phyloP scores from a whole-genome alignment of 2,888 invertebrate genomes.

The Acheta domesticus region DNA sequence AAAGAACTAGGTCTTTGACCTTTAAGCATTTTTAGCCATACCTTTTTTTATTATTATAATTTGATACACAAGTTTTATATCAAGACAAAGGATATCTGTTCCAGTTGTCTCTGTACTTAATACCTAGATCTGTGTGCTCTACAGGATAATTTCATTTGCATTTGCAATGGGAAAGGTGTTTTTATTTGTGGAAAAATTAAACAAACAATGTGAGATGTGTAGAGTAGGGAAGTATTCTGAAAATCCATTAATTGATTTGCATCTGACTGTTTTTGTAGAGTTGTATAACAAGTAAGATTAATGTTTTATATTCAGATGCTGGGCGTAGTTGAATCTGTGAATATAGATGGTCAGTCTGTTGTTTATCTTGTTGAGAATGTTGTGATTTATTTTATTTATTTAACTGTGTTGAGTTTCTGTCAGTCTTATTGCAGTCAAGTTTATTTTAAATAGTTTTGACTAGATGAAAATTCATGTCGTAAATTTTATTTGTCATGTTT shows the following conservation, averaged over 20 bases:
- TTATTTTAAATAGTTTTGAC: background rate
- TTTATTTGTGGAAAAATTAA: too few relatives aligned
- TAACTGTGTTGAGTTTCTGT: background rate
- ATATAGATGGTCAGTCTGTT: background rate
- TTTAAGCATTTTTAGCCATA: background rate
- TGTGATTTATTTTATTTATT: conserved; percentile 18
- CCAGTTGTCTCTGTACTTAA: conserved; percentile 3
- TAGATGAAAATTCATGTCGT: background rate
- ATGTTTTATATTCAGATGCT: too few relatives aligned
- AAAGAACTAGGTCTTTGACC: background rate
- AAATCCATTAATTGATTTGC: too few relatives aligned
- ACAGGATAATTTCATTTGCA: background rate
- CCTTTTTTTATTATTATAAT: background rate
- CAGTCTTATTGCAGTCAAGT: background rate
- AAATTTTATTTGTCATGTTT: background rate
- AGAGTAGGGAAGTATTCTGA: too few relatives aligned
- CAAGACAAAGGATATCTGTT: background rate
- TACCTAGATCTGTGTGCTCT: background rate
- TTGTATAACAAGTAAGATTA: too few relatives aligned
- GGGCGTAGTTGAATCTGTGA: too few relatives aligned
- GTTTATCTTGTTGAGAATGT: background rate
- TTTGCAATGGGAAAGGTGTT: background rate
- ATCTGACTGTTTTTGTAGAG: too few relatives aligned
- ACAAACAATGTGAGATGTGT: too few relatives aligned
- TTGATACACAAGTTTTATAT: background rate